Base-by-base conservation (phyloP, 1,140 invertebrate species). In the Globodera ellingtonae region DNA sequence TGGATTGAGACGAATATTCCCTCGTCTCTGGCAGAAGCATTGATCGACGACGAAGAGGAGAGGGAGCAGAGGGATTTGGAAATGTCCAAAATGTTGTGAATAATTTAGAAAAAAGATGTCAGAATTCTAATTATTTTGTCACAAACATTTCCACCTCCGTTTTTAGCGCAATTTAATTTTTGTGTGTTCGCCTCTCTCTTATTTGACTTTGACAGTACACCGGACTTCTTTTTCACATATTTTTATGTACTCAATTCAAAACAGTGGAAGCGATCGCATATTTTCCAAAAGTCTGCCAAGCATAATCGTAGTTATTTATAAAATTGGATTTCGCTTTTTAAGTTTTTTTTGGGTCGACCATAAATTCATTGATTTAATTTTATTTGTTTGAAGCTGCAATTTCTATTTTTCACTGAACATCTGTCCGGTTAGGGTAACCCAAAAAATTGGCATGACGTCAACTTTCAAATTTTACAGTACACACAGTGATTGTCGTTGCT, bases 1-100 rank as follows among this genome's bases (percentile, higher is more conserved):
- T 91, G 91, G 91, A 91, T 91, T 65, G 91, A 91, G 84, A 90
- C 91, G 75, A 91, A 91, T 83, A 91, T 91, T 84, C 91, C 91
- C 79, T 85, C 89, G 35, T 90, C 91, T 18, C 75, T 91, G 18
- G 88, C 91, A 24, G 91, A 91, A 85, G 89, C 90, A 18, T 80
- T 91, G 35, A 82, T 91, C 47, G 84, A 83, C 48, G 90, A 91
- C 74, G 91, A 91, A 9, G 91, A 91, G 84, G 91, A 91, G 84
- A 90, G 91, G 18, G 90, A 91, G 87, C 90, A 89, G 70, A 89
- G 90, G 35, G 89, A 90, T 82, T 89, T 91, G 86, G 91, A 91
- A 87, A 89, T 90, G 66, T 91, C 90, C 59, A 91, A 91, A 83
- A 91, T 91, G 91, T 89, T 91, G 72, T 91, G 87, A 80, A 44